Evolutionary conservation across 2,888 invertebrate genomes (phyloP).

Genomic region (Ethmia dodecea): DNA sequence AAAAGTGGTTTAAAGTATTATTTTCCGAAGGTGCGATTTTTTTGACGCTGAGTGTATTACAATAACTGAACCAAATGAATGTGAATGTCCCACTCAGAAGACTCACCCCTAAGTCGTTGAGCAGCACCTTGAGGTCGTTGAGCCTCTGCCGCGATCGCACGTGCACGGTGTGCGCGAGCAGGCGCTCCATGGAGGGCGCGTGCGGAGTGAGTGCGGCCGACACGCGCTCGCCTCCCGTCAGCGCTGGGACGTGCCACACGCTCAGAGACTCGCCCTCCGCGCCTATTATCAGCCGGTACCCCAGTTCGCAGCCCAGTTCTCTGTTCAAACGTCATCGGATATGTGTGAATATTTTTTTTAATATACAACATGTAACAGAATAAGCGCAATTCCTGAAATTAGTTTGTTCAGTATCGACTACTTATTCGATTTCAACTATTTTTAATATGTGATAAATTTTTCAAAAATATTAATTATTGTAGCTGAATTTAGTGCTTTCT

Average conservation of each 20-base stretch:
- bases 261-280: conserved; percentile 80
- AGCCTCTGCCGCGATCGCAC: conserved; percentile 92
- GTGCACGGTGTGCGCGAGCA: conserved; percentile 96
- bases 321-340: conserved; percentile 32
- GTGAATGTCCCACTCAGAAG: background rate
- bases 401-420: too few species aligned
- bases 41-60: too few species aligned
- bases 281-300: conserved; percentile 92
- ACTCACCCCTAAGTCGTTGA: conserved; percentile 79
- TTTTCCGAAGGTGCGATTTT: too few species aligned
- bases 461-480: too few species aligned
- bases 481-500: too few species aligned
- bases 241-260: conserved; percentile 81
- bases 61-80: too few species aligned
- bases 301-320: conserved; percentile 90
- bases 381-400: too few species aligned
- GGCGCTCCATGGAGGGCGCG: conserved; percentile 95
- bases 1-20: too few species aligned
- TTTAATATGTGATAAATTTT: too few species aligned
- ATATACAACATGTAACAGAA: too few species aligned
- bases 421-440: too few species aligned
- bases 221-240: conserved; percentile 68
- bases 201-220: conserved; percentile 90
- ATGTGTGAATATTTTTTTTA: too few species aligned
- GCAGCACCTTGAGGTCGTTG: conserved; percentile 87